Percentiles rank a stretch among this genome's conserved stretches.
Conservation (phyloP, 2,888 invertebrate genomes). For the Elmis aenea region DNA sequence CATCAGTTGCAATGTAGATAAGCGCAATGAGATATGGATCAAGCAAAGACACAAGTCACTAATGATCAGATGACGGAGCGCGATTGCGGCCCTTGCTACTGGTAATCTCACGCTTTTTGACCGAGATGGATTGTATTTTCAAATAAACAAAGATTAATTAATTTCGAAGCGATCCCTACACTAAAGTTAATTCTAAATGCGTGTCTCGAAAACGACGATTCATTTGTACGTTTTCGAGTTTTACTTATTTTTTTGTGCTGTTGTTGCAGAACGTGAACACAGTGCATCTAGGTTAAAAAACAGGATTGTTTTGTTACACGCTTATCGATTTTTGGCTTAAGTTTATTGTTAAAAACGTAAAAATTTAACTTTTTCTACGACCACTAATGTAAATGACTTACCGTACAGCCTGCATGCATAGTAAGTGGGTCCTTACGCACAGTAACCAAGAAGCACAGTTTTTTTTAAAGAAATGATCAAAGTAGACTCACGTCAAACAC, state of each 20-base stretch:
- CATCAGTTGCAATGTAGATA: neutral
- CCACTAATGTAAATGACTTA: no score
- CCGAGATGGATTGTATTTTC: conserved; percentile 26
- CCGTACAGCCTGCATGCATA: no score
- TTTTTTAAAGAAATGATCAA: no score
- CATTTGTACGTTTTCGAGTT: neutral
- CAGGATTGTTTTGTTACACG: no score
- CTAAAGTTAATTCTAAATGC: neutral
- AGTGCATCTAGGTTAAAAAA: no score
- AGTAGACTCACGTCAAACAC: no score
- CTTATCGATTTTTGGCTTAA: no score
- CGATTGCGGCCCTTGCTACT: conserved; percentile 29
- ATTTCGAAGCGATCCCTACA: conserved; percentile 13
- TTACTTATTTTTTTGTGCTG: no score
- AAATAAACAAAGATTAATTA: conserved; percentile 27
- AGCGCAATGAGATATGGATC: neutral
- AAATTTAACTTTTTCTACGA: no score
- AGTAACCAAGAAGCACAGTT: no score
- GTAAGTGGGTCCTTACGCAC: no score
- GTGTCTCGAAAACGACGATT: neutral
- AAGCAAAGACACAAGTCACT: conserved; percentile 30
- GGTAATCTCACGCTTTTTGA: conserved; percentile 27
- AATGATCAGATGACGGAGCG: conserved; percentile 31
- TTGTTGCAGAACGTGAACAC: conserved; percentile 3
- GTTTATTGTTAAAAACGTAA: no score